Evolutionary conservation across 2,797 vertebrate genomes (phyloP), one percentile per base, ranked within the genome.

Genomic region (Cottoperca gobio): DNA sequence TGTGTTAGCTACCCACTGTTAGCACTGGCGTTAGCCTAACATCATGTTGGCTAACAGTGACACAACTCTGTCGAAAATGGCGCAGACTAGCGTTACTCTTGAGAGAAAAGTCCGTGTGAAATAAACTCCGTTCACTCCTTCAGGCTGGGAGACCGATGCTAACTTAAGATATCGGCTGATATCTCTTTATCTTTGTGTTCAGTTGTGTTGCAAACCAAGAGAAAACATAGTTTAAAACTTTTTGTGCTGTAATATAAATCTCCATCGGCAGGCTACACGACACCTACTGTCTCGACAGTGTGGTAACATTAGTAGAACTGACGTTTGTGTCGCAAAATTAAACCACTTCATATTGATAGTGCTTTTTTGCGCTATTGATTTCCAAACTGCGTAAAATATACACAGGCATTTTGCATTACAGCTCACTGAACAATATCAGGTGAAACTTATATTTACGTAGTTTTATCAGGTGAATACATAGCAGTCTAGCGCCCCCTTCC

Each of bases 11-110:
- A 1, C 1, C 55, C 50, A 28, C 68, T 49, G 75, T 82, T 92
- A 93, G 89, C 93, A 35, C 9, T 64, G 60, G 72, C 59, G 61
- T 79, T 91, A 92, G 92, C 92, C 57, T 82, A 58, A 39, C 90
- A 88, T 85, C 82, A 89, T 83, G 92, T 84, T 92, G 82, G 92
- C 90, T 89, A 89, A 74, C 76, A 78, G 87, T 84, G 88, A 88
- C 82, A 88, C 88, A 90, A 92, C 84, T 93, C 90, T 48, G 81
- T 90, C 28, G 93, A 93, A 93, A 93, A 94, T 94, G 93, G 93
- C 93, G 93, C 92, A 94, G 91, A 92, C 88, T 86, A 73, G 58
- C 78, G 81, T 70, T 88, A 84, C 79, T 88, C 75, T 48, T 73
- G 57, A 78, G 76, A 80, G 86, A 88, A 90, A 91, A 93, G 85